A percentile compares a stretch with the other conserved stretches of the same genome.
phyloP scores from a whole-genome alignment of 2,888 invertebrate genomes.

The Antitype chi region DNA sequence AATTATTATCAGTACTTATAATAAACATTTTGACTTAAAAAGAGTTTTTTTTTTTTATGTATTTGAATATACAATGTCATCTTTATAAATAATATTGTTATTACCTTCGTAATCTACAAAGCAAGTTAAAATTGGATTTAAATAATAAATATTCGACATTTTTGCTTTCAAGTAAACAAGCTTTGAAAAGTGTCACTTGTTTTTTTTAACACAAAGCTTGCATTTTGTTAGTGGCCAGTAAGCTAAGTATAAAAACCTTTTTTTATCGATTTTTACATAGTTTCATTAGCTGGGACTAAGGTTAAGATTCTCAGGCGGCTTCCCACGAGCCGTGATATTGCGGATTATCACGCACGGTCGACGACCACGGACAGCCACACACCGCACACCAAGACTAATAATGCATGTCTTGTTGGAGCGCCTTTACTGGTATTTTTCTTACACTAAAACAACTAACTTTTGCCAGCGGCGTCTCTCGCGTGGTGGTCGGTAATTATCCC shows the following conservation, averaged over 20 bases:
- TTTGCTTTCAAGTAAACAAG: slow-evolving; percentile 26
- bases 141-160: slow-evolving; percentile 72
- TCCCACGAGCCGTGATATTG: too few relatives aligned
- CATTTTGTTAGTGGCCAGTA: slow-evolving; percentile 26
- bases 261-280: not conserved
- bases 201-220: not conserved
- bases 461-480: too few relatives aligned
- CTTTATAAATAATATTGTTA: not conserved
- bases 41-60: not conserved
- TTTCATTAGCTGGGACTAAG: not conserved
- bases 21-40: not conserved
- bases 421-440: too few relatives aligned
- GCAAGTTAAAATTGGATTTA: slow-evolving; percentile 76
- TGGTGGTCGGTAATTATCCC: too few relatives aligned
- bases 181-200: not conserved
- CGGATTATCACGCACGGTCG: too few relatives aligned
- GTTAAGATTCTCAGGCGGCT: not conserved
- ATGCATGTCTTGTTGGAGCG: too few relatives aligned
- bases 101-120: slow-evolving; percentile 66
- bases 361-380: too few relatives aligned
- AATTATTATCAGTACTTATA: not conserved
- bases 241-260: slow-evolving; percentile 31
- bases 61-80: not conserved
- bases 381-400: too few relatives aligned
- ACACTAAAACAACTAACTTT: too few relatives aligned